Evolutionary conservation across 2,888 invertebrate species (phyloP).

Genomic region (Galeruca laticollis): DNA sequence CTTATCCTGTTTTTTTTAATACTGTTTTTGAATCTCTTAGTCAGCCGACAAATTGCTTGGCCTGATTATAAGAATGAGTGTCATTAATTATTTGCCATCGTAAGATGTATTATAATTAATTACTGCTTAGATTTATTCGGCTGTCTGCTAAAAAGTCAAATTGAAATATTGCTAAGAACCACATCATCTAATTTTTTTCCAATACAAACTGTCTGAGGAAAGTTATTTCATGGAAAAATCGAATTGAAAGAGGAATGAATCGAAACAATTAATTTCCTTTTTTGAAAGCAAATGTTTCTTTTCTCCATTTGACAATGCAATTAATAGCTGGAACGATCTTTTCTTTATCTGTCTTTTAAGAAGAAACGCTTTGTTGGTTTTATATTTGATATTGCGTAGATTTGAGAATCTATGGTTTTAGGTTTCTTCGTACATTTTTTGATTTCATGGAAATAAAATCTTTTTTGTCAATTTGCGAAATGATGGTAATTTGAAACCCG

Average conservation of each 20-base stretch:
- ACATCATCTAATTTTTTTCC: conserved; percentile 4
- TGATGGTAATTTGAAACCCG: too few relatives aligned
- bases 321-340: conserved; percentile 29
- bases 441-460: neutral
- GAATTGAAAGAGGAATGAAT: conserved; percentile 19
- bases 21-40: neutral
- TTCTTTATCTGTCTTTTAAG: conserved; percentile 14
- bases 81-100: conserved; percentile 1
- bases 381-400: neutral
- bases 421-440: neutral
- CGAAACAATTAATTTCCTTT: conserved; percentile 27
- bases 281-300: conserved; percentile 22
- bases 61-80: neutral
- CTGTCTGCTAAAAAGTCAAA: neutral
- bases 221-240: conserved; percentile 1
- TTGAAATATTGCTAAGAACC: conserved; percentile 1
- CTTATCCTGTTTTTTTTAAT: neutral
- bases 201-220: neutral
- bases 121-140: neutral
- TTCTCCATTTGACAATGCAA: conserved; percentile 28
- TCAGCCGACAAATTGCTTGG: neutral
- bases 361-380: conserved; percentile 8
- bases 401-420: neutral
- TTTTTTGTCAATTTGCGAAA: too few relatives aligned
- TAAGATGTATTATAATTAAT: conserved; percentile 1